These are phyloP conservation scores for Reticulitermes lucifugus DNA, from an alignment of 2,888 invertebrate species.

Conservation along the genomic window DNA sequence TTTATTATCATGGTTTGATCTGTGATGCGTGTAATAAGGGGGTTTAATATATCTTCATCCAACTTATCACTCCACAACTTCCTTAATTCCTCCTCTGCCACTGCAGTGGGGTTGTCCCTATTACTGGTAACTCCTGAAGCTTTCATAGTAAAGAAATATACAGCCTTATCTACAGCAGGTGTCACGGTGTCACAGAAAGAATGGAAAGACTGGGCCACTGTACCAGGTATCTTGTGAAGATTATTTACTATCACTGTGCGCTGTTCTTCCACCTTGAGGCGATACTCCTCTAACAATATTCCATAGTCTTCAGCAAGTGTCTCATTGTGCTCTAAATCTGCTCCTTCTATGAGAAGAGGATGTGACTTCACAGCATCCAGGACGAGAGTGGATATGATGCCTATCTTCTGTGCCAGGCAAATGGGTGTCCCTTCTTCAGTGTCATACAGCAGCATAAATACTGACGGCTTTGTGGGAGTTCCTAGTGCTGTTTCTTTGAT, in stretches of 20 bases:
- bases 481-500: neutral
- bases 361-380: neutral
- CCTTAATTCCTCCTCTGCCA: conserved; percentile 7
- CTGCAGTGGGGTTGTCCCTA: neutral
- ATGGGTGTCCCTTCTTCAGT: conserved; percentile 1
- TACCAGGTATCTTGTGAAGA: conserved; percentile 26
- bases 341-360: conserved; percentile 7
- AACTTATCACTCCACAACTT: neutral
- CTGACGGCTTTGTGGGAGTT: neutral
- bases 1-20: neutral
- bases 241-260: conserved; percentile 15
- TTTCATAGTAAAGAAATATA: conserved; percentile 24
- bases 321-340: neutral
- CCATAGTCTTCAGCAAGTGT: conserved; percentile 6
- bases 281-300: neutral
- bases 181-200: conserved; percentile 21
- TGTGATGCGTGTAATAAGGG: conserved; percentile 9
- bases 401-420: conserved; percentile 17
- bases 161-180: conserved; percentile 23
- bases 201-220: conserved; percentile 21
- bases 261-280: neutral
- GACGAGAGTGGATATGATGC: neutral
- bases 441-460: conserved; percentile 18
- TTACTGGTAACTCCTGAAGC: neutral
- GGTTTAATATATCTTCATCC: neutral